phyloP scores from a whole-genome alignment of 2,797 vertebrate genomes.

The Dendrocincla tyrannina region DNA sequence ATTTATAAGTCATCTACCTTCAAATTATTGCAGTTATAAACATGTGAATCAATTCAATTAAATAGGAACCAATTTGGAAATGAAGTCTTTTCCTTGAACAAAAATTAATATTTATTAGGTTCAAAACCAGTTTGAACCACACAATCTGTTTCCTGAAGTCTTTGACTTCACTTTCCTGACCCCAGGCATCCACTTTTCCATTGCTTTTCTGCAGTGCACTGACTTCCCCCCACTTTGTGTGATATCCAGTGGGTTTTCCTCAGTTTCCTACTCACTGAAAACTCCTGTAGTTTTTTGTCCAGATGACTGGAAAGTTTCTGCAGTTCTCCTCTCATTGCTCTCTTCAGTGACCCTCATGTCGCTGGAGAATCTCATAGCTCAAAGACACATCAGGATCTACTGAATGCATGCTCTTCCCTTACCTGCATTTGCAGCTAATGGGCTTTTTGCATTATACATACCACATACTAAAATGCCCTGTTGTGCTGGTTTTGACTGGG shows the following conservation, averaged over 20 bases:
- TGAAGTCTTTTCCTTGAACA: not conserved
- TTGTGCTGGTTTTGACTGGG: not conserved
- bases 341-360: not conserved
- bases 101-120: conserved; percentile 26
- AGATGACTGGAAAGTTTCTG: not conserved
- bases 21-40: not conserved
- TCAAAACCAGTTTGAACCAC: not conserved
- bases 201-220: not conserved
- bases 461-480: not conserved
- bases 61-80: conserved; percentile 1
- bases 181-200: not conserved
- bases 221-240: not conserved
- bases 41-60: not conserved
- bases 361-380: not conserved
- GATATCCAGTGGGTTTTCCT: not conserved
- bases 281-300: not conserved
- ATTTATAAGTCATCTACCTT: conserved; percentile 19
- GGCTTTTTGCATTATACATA: not conserved
- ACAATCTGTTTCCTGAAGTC: conserved; percentile 1
- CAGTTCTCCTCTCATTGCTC: not conserved
- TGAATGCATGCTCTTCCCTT: not conserved
- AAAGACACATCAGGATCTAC: not conserved
- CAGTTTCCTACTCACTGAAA: not conserved
- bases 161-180: not conserved
- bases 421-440: not conserved